Percentiles rank a stretch among this genome's conserved stretches.
Conservation (phyloP, 2,888 invertebrate species). For the Drosophila borealis region DNA sequence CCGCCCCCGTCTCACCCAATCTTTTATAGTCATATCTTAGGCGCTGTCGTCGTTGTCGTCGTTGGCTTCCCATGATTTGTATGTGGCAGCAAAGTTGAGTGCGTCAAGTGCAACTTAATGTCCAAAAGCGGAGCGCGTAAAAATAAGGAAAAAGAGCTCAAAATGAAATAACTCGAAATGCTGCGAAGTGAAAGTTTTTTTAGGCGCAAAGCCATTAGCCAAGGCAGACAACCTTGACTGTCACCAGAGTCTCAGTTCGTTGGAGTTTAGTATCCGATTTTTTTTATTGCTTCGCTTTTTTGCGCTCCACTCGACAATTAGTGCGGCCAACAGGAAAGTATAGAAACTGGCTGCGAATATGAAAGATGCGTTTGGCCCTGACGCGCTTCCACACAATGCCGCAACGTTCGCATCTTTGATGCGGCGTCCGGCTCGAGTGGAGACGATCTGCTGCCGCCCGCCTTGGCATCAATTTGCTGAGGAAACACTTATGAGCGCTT, state of each 20-base stretch:
- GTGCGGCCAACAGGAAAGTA: slow-evolving; percentile 28
- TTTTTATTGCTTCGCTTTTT: slow-evolving; percentile 5
- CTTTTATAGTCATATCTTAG: slow-evolving; percentile 61
- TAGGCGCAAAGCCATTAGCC: slow-evolving; percentile 45
- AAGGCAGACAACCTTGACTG: slow-evolving; percentile 73
- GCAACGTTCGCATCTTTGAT: too few species aligned
- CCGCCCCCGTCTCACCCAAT: slow-evolving; percentile 7
- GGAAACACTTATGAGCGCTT: slow-evolving; percentile 53
- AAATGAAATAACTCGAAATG: slow-evolving; percentile 34
- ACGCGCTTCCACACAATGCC: slow-evolving; percentile 18
- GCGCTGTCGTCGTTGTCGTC: slow-evolving; percentile 9
- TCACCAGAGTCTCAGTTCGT: slow-evolving; percentile 31
- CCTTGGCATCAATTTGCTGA: slow-evolving; percentile 52
- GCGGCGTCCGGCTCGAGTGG: slow-evolving; percentile 42
- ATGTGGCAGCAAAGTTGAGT: slow-evolving; percentile 50
- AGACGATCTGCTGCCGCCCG: slow-evolving; percentile 13
- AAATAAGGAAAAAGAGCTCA: slow-evolving; percentile 23
- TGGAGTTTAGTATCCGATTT: slow-evolving; percentile 10
- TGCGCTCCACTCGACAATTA: slow-evolving; percentile 39
- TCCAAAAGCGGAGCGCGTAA: slow-evolving; percentile 62
- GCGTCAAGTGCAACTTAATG: slow-evolving; percentile 71
- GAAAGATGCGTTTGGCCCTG: slow-evolving; percentile 35
- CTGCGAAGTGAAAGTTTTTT: slow-evolving; percentile 72
- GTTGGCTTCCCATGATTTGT: slow-evolving; percentile 67
- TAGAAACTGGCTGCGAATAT: slow-evolving; percentile 5